Evolutionary conservation across 2,113 vertebrate species (phyloP), one percentile per base, ranked within the genome.

Genomic region (Penelope pileata): DNA sequence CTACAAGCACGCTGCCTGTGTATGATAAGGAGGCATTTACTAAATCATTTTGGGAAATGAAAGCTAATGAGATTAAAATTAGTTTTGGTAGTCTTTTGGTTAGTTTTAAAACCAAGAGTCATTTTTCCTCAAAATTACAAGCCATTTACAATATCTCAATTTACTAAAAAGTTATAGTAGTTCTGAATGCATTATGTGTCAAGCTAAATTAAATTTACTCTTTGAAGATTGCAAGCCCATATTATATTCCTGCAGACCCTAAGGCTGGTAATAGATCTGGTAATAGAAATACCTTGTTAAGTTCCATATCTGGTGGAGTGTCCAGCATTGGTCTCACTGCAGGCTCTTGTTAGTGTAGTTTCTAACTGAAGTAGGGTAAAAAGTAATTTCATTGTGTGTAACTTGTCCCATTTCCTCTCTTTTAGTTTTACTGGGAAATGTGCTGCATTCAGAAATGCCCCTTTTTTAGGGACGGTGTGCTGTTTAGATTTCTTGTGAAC

Each of bases 1-100:
- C 70, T 91, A 80, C 64, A 84, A 94, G 86, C 75, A 88, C 0
- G 0, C 45, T 88, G 63, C 24, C 77, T 95, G 53, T 59, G 15
- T 69, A 43, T 54, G 64, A 83, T 96, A 95, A 94, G 34, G 21
- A 86, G 22, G 6, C 30, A 76, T 94, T 95, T 88, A 38, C 66
- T 76, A 77, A 91, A 91, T 84, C 2, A 42, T 83, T 92, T 75
- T 86, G 48, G 63, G 45, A 95, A 94, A 78, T 0, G 2, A 88
- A 62, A 86, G 19, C 34, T 76, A 47, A 63, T 74, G 38, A 64
- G 36, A 18, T 11, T 76, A 76, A 79, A 66, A 29, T 63, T 88
- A 36, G 59, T 95, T 90, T 85, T 88, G 68, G 58, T 82, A 76
- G 59, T 7, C 24, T 91, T 81, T 90, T 38, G 7, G 29, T 88